Conservation (phyloP, 2,113 vertebrate species). For the Pionites leucogaster region DNA sequence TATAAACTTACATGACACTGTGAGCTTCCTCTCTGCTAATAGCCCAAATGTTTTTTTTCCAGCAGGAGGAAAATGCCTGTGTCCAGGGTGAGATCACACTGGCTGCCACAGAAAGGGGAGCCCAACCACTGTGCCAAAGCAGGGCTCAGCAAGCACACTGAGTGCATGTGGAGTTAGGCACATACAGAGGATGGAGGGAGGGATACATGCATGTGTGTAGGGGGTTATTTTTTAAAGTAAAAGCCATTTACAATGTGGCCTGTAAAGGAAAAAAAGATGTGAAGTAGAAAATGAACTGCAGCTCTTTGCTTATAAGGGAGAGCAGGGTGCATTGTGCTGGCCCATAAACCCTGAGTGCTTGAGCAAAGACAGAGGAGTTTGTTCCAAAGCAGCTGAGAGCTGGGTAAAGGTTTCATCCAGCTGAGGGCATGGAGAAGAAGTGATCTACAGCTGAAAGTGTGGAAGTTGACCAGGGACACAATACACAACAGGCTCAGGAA, state of each 20-base stretch:
- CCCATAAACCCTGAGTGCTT: neutral
- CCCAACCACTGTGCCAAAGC: neutral
- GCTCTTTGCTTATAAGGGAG: neutral
- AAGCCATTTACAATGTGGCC: neutral
- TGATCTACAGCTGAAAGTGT: neutral
- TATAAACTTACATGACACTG: slow-evolving; percentile 56
- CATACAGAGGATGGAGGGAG: neutral
- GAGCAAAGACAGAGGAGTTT: neutral
- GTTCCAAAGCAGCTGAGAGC: neutral
- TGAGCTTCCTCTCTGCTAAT: slow-evolving; percentile 64
- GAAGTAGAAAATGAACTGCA: neutral
- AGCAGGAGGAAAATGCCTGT: slow-evolving; percentile 41
- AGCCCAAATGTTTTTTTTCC: slow-evolving; percentile 55
- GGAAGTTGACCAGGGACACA: neutral
- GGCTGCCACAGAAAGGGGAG: neutral
- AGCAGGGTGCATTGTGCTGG: neutral
- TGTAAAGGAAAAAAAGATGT: neutral
- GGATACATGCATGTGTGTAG: neutral
- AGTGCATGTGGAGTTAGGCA: neutral
- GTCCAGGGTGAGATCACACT: slow-evolving; percentile 33
- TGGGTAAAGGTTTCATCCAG: neutral
- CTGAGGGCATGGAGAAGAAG: neutral
- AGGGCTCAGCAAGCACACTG: neutral
- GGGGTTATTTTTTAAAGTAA: neutral
- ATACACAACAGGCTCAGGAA: neutral